Evolutionary conservation across 1,140 invertebrate species (phyloP), one percentile per base, ranked within the genome.

Genomic region (Drosophila simulans): DNA sequence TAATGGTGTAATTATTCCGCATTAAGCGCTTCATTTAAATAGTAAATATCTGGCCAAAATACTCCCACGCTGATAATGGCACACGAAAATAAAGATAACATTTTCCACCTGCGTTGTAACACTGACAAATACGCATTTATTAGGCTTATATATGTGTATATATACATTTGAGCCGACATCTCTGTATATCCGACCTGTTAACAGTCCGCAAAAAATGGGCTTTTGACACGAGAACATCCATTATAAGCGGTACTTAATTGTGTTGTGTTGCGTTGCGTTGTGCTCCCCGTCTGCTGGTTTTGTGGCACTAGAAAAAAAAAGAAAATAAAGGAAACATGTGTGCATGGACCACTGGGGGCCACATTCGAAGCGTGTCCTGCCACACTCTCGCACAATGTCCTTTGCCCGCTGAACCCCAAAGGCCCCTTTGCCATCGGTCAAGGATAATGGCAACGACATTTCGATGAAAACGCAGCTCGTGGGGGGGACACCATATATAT

Each of bases 231-330:
- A 86, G 65, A 89, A 62, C 71, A 45, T 71, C 70, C 84, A 85
- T 91, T 90, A 71, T 77, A 83, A 85, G 69, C 69, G 78, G 66
- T 62, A 91, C 66, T 86, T 80, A 91, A 91, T 91, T 89, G 84
- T 74, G 78, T 80, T 85, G 89, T 91, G 74, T 63, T 57, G 1
- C 1, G 74, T 63, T 57, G 1, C 1, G 27, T 27, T 27, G 27
- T 5, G 20, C 70, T 56, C 64, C 39, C 20, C 20, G 20, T 42
- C 27, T 7, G 43, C 49, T n/a, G 43, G 42, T 11, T 13, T n/a
- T 52, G 4, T 20, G 22, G n/a, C 22, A 35, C 42, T 34, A 20
- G 25, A 22, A 69, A 70, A 72, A 68, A 72, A 51, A 72, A 68
- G 60, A 51, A 39, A 12, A 39, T 12, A 22, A 69, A 51, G 72